Evolutionary conservation across 2,113 vertebrate species (phyloP), one percentile per base, ranked within the genome.

Genomic region (Eolophus roseicapilla): DNA sequence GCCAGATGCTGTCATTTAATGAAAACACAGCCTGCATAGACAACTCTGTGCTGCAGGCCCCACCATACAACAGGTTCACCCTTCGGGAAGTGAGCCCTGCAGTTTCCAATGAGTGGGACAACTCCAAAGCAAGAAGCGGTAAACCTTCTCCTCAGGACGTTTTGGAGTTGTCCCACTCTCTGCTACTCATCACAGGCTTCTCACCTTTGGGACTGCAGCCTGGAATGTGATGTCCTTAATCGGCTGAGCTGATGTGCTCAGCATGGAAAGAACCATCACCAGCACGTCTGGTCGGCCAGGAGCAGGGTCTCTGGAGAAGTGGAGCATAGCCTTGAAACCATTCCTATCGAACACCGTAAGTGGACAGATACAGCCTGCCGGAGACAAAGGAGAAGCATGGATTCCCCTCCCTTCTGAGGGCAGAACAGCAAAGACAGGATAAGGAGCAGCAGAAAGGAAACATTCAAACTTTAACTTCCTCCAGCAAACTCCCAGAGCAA

Each of bases 121-220:
- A 86, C 76, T 27, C 7, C 44, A 21, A n/a, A 43, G 46, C 50
- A 41, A 68, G 50, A 44, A 75, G 60, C 3, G 15, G 44, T 3
- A 4, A 65, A 8, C 11, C 47, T 86, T 50, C 60, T 69, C 29
- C 68, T 73, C 44, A 14, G 52, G 21, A 76, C 47, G 16, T 16
- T 62, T 49, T 43, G 28, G 31, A 68, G 24, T 6, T 35, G 53
- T 31, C 27, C 16, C 29, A 5, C 37, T 37, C 43, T 70, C 59
- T 63, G 21, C 43, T 37, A 2, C 59, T 55, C 6, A 1, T 13
- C 63, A 44, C 3, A 35, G 24, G 41, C 33, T 59, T 74, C 97
- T 98, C 91, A 99, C 99, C 98, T 99, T 99, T 11, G 99, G 99
- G 77, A 98, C 99, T 3, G 98, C 98, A 68, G 98, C 98, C 84